Conservation (phyloP, 2,113 vertebrate genomes). For the Pristiophorus japonicus region DNA sequence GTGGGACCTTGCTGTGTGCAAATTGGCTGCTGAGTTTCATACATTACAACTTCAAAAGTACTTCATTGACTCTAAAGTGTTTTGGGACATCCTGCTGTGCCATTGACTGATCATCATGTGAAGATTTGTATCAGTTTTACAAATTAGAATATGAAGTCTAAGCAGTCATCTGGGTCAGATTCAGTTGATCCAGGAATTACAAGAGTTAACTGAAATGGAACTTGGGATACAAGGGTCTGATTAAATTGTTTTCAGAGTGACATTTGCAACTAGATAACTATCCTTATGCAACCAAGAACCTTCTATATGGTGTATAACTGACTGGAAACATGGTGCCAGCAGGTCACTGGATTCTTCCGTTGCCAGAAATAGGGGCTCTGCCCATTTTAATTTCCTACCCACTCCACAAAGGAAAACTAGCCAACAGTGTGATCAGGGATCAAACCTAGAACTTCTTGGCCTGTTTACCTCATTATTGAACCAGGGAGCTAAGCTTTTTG, state of each 20-base stretch:
- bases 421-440: neutral
- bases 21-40: no score
- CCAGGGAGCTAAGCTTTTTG: neutral
- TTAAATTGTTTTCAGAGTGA: neutral
- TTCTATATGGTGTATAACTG: neutral
- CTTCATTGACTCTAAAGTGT: no score
- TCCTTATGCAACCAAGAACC: neutral
- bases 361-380: neutral
- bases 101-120: no score
- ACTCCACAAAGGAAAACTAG: neutral
- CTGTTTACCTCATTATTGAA: neutral
- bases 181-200: neutral
- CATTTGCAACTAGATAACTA: neutral
- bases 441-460: neutral
- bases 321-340: neutral
- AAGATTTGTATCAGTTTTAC: no score
- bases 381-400: neutral
- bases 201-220: neutral
- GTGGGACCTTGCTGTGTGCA: no score
- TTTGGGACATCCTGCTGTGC: no score
- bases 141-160: neutral
- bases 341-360: neutral
- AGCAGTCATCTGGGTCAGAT: neutral
- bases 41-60: no score
- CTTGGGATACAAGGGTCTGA: neutral